Base-by-base conservation (phyloP, 2,113 vertebrate genomes). In the Ictalurus punctatus region DNA sequence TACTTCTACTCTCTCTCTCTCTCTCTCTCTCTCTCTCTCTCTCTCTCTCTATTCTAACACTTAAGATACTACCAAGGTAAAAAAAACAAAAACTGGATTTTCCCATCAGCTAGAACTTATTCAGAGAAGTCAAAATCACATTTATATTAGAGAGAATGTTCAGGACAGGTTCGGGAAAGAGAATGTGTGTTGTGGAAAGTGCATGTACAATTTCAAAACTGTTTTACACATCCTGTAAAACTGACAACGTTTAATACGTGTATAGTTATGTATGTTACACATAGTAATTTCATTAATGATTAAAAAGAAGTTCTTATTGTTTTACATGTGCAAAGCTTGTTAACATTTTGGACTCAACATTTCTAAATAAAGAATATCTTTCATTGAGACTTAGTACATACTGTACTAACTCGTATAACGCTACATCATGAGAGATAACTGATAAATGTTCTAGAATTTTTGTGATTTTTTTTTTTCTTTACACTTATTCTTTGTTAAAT, bases 401-500 rank as follows among this genome's bases (percentile, higher is more conserved):
- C 48, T 48, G 48, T 48, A 52, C 44, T 48, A 40, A 74, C 17
- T 74, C 17, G 21, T 73, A 19, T 69, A 30, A 40, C 0, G 71
- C 21, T 21, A 10, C 34, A 40, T 74, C 34, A 74, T 40, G 17
- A 74, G 71, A 74, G 19, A 23, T 74, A 48, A 10, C 12, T 48
- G 74, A 78, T 79, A 7, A 54, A 79, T 52, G 48, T n/a, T 48
- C 12, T 52, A 79, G 44, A 79, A n/a, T 16, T 79, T 23, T 71
- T 71, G 17, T 34, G 69, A 19, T 23, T n/a, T 12, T 40, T 74
- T 48, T 48, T 48, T 48, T 44, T 44, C 14, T 56, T 44, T 1
- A 76, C 2, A 44, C 37, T 73, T 78, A 84, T 73, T 74, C 16
- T 89, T 25, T 89, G n/a, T 63, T 91, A 19, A 91, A 74, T 59